Percentiles rank a stretch among this genome's conserved stretches.
Conservation (phyloP, 2,797 vertebrate genomes). For the Gymnoscopelus braueri region DNA sequence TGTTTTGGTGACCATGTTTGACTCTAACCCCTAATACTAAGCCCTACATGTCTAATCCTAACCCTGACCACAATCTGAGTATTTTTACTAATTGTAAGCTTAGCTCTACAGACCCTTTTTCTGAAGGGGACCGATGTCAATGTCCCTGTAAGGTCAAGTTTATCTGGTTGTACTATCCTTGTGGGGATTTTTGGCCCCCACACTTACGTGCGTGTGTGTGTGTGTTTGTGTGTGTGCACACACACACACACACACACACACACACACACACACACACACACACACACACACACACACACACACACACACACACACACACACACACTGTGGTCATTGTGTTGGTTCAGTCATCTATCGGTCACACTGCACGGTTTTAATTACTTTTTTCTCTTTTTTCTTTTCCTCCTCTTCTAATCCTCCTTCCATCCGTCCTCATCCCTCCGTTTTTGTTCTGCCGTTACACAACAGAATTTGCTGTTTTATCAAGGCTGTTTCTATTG, state of each 20-base stretch:
- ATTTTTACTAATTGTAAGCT: too few relatives aligned
- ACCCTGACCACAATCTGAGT: too few relatives aligned
- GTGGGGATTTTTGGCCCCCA: too few relatives aligned
- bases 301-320: slow-evolving; percentile 30
- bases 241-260: not conserved
- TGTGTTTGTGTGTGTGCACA: too few relatives aligned
- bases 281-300: not conserved
- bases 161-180: too few relatives aligned
- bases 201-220: too few relatives aligned
- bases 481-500: slow-evolving; percentile 32
- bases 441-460: slow-evolving; percentile 61
- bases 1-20: too few relatives aligned
- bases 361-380: slow-evolving; percentile 79
- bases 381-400: slow-evolving; percentile 61
- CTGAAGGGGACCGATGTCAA: too few relatives aligned
- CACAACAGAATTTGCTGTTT: slow-evolving; percentile 37
- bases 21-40: too few relatives aligned
- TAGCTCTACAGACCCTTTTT: too few relatives aligned
- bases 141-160: too few relatives aligned
- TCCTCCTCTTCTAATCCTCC: slow-evolving; percentile 38
- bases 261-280: not conserved
- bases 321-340: slow-evolving; percentile 30
- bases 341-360: slow-evolving; percentile 69
- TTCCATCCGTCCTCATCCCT: slow-evolving; percentile 43
- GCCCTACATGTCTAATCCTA: too few relatives aligned